Conservation (phyloP, 2,888 invertebrate genomes). For the Crematogaster levior region DNA sequence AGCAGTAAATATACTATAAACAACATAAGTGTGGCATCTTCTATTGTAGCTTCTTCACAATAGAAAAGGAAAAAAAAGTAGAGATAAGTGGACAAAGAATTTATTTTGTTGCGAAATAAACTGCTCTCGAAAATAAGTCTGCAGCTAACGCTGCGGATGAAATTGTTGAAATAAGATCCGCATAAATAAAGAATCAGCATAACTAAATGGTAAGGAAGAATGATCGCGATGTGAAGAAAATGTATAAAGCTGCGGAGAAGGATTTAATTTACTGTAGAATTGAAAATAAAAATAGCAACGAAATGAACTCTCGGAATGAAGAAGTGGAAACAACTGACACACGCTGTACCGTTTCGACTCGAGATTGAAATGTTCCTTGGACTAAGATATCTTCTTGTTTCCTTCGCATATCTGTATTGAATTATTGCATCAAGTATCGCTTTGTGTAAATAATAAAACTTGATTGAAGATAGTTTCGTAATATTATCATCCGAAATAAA, state of each 20-base stretch:
- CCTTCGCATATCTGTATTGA: neutral
- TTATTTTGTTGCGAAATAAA: constrained; percentile 20
- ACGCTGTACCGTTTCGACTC: neutral
- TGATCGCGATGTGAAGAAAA: constrained; percentile 8
- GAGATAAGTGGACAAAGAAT: neutral
- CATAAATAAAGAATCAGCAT: constrained; percentile 6
- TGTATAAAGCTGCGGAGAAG: neutral
- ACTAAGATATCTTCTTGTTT: neutral
- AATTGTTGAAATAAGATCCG: neutral
- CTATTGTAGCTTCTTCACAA: neutral
- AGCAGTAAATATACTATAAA: constrained; percentile 41
- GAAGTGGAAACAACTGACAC: neutral
- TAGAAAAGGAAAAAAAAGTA: neutral
- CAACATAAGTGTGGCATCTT: constrained; percentile 35
- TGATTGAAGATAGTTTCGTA: neutral
- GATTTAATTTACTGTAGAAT: constrained; percentile 36
- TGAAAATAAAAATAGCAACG: constrained; percentile 19
- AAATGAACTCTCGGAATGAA: constrained; percentile 4
- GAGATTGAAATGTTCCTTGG: neutral
- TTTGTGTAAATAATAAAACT: neutral
- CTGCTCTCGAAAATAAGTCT: neutral
- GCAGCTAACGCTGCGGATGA: neutral
- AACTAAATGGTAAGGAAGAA: neutral
- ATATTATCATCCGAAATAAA: neutral
- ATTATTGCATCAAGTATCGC: neutral